Evolutionary conservation across 2,797 vertebrate species (phyloP), one percentile per base, ranked within the genome.

Genomic region (Protonibea diacanthus): DNA sequence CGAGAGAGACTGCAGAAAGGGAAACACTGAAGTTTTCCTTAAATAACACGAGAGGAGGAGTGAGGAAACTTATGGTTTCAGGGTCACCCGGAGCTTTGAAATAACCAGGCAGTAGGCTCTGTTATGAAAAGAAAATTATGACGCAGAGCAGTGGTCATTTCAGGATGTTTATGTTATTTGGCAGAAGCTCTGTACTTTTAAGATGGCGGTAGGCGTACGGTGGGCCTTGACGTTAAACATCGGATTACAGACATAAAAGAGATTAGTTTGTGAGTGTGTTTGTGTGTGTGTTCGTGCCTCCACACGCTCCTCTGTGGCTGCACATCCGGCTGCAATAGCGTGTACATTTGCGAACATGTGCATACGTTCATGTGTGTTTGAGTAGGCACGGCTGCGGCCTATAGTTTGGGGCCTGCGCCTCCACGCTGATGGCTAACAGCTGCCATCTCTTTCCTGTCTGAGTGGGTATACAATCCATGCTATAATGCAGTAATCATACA

Each of bases 1-100:
- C 63, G 57, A 29, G 81, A 69, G 76, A 68, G n/a, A 42, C 67
- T 58, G 87, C 85, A 85, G 90, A 90, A 88, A 92, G 90, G 93
- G 93, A 92, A 92, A 92, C 88, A 87, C 89, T 88, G 72, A 89
- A 92, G 86, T 94, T 94, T 94, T 95, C 94, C 89, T 91, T 93
- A 94, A 95, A 95, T 95, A 95, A 94, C 93, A 94, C 82, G 84
- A 88, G 92, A 90, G 88, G 85, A 78, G 83, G 89, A 80, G 75
- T 89, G 89, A 93, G 90, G 91, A 93, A 93, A 92, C 90, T 93
- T 94, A 86, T 93, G 93, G 90, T 93, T 94, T 91, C 74, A 84
- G 86, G 91, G 91, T 92, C 92, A 81, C 76, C 80, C 76, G 70
- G 82, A 80, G 80, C 86, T 85, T 87, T 84, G 83, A 88, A 92